A percentile compares a stretch with the other conserved stretches of the same genome.
Conservation (phyloP, 2,797 vertebrate species). For the Coregonus suidteri region DNA sequence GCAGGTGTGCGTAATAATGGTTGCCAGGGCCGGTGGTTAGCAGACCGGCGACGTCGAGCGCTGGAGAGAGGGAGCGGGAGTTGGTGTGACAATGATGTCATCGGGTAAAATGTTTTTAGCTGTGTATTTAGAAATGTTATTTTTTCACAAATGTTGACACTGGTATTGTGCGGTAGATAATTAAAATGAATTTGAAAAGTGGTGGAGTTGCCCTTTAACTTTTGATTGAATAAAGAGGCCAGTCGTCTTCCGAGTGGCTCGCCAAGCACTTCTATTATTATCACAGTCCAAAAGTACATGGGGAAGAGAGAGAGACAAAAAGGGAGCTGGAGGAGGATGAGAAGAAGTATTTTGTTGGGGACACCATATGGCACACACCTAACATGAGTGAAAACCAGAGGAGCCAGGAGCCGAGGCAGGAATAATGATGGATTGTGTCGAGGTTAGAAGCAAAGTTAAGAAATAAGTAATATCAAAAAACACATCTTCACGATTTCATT, state of each 20-base stretch:
- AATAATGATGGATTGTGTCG: slow-evolving; percentile 59
- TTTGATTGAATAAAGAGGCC: slow-evolving; percentile 2
- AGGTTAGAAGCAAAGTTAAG: slow-evolving; percentile 41
- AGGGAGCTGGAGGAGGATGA: slow-evolving; percentile 26
- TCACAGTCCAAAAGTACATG: slow-evolving; percentile 43
- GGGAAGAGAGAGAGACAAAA: slow-evolving; percentile 15
- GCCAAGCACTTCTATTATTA: slow-evolving; percentile 50
- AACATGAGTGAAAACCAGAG: slow-evolving; percentile 33
- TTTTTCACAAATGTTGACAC: too few relatives aligned
- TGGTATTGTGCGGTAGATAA: too few relatives aligned
- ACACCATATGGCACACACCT: slow-evolving; percentile 29
- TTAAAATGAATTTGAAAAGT: too few relatives aligned
- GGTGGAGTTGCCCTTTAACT: not conserved
- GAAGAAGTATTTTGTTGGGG: too few relatives aligned
- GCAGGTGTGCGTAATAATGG: too few relatives aligned
- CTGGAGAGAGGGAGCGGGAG: too few relatives aligned
- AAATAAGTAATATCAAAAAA: slow-evolving; percentile 56
- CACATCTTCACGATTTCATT: slow-evolving; percentile 31
- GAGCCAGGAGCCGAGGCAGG: slow-evolving; percentile 16
- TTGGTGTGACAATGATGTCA: too few relatives aligned
- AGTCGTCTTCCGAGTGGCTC: slow-evolving; percentile 35
- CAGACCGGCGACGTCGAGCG: too few relatives aligned
- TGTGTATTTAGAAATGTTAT: too few relatives aligned
- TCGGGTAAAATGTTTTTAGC: too few relatives aligned
- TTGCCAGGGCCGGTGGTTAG: too few relatives aligned